A percentile compares a stretch with the other conserved stretches of the same genome.
Evolutionary conservation across 2,888 invertebrate genomes (phyloP).

Genomic region (Chironomus tentans): DNA sequence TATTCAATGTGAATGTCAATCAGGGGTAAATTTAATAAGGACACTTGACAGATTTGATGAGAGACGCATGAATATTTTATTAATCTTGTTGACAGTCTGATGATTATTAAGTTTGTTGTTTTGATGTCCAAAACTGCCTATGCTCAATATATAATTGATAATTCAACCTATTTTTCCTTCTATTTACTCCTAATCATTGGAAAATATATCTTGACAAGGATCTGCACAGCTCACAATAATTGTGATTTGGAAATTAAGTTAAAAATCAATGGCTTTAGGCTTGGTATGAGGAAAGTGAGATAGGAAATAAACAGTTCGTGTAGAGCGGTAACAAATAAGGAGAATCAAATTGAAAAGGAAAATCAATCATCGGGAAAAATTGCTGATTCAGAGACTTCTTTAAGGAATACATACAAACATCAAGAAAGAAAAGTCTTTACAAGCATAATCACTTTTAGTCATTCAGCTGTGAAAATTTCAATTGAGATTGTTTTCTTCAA

Average conservation of each 20-base stretch:
- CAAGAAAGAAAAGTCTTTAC: not conserved
- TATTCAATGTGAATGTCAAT: too few species aligned
- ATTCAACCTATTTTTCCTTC: too few species aligned
- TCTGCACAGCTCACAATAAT: not conserved
- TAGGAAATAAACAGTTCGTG: not conserved
- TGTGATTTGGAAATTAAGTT: constrained; percentile 21
- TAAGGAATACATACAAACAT: not conserved
- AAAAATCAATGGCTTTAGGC: not conserved
- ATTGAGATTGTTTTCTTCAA: too few species aligned
- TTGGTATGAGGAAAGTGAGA: not conserved
- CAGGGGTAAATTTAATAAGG: not conserved
- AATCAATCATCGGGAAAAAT: not conserved
- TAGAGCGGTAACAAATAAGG: too few species aligned
- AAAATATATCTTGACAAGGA: too few species aligned
- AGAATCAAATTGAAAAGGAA: not conserved
- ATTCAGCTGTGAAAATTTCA: not conserved
- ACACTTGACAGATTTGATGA: constrained; percentile 8
- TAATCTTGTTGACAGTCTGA: not conserved
- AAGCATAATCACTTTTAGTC: not conserved
- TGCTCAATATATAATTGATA: not conserved
- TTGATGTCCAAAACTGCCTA: not conserved
- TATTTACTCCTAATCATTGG: too few species aligned
- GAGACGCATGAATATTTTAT: not conserved
- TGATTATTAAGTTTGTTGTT: not conserved
- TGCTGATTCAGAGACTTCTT: constrained; percentile 1